phyloP scores from a whole-genome alignment of 2,797 vertebrate genomes.

The Scarus forsteni region DNA sequence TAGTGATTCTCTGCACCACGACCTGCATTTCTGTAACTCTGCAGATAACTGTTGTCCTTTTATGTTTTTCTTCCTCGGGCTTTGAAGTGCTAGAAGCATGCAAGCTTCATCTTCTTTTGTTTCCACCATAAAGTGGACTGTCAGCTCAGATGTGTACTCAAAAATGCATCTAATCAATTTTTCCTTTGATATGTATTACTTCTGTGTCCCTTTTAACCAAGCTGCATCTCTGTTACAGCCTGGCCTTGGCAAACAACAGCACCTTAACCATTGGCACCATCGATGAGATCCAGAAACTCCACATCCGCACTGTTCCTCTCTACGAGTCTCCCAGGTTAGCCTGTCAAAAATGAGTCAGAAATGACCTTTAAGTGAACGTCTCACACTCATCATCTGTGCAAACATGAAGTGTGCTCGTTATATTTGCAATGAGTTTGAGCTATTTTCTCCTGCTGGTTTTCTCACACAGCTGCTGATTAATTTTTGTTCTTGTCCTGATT shows the following conservation, averaged over 20 bases:
- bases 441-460: slow-evolving; percentile 15
- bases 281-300: slow-evolving; percentile 98
- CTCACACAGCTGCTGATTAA: not conserved
- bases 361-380: not conserved
- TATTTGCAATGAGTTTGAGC: slow-evolving; percentile 24
- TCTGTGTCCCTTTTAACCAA: not conserved
- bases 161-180: slow-evolving; percentile 5
- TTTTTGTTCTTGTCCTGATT: not conserved
- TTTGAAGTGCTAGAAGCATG: slow-evolving; percentile 7
- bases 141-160: slow-evolving; percentile 8
- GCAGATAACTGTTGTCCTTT: not conserved
- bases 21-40: too few species aligned
- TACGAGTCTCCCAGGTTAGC: slow-evolving; percentile 96
- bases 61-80: not conserved
- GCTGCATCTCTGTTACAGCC: slow-evolving; percentile 71
- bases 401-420: slow-evolving; percentile 2
- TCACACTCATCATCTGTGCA: slow-evolving; percentile 10
- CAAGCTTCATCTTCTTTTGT: not conserved
- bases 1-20: too few species aligned
- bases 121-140: slow-evolving; percentile 14
- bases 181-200: slow-evolving; percentile 7
- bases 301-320: slow-evolving; percentile 97
- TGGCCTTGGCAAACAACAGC: slow-evolving; percentile 98
- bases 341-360: not conserved
- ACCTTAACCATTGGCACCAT: slow-evolving; percentile 98